Base-by-base conservation (phyloP, 1,140 invertebrate genomes). In the Dufourea novaeangliae region DNA sequence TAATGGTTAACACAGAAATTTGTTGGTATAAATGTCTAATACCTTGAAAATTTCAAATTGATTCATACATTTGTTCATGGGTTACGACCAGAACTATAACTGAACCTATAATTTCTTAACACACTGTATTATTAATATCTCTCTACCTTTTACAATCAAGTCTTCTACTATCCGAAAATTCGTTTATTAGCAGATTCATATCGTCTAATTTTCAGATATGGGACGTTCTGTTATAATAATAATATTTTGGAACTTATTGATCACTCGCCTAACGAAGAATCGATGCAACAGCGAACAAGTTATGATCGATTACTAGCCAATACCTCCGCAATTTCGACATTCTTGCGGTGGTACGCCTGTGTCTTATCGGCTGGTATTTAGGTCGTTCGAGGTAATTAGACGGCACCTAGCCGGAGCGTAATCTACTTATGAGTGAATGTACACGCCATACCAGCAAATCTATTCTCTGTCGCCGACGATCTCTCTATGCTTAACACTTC, bases 371-470 rank as follows among this genome's bases (percentile, higher is more conserved):
- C 20, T 50, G 46, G 46, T n/a, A 50, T 50, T 50, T 50, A 8
- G 46, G 46, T n/a, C 46, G 46, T 17, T 17, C 20, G 20, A 4
- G 20, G 46, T 50, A 50, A 50, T 50, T 50, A 50, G 46, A 50
- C 46, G n/a, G 46, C n/a, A n/a, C 46, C 46, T 50, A 50, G 46
- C 20, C 46, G 20, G 46, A 50, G 17, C 20, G 46, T 50, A 50
- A 50, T 50, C 46, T n/a, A 50, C 46, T 50, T 50, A 50, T 50
- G 46, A 50, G 46, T 50, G 46, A 50, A 50, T 50, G 46, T 50
- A n/a, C n/a, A n/a, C 46, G 20, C 20, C 0, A 20, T n/a, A 14
- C 5, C 17, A n/a, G 46, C 46, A 7, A 6, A 50, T 17, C 20
- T 50, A 50, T 50, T 22, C 46, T n/a, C 20, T 50, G 46, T 50